Conservation (phyloP, 1,140 invertebrate genomes). For the Drosophila mayri region DNA sequence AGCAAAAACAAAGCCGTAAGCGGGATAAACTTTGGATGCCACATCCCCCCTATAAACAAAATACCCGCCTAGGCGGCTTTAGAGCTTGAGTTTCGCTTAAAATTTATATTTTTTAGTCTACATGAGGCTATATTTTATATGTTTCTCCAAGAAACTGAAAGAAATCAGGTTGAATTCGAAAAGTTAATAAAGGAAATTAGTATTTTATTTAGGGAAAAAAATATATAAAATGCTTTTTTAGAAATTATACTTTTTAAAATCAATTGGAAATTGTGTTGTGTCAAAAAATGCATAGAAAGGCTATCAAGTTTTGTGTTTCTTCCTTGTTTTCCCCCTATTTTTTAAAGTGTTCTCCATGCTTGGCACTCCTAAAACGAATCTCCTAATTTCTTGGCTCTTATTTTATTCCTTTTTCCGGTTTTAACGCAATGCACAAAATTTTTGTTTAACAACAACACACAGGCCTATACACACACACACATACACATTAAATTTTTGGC, state of each 20-base stretch:
- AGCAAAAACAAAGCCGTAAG: conserved; percentile 4
- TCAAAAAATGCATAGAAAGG: not conserved
- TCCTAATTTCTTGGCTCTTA: conserved; percentile 33
- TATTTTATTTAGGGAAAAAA: too few species aligned
- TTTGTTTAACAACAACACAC: conserved; percentile 45
- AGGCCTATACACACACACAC: conserved; percentile 16
- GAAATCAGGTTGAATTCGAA: not conserved
- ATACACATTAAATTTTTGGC: conserved; percentile 32
- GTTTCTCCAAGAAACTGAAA: conserved; percentile 9
- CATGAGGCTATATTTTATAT: conserved; percentile 8
- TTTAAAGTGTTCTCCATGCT: conserved; percentile 4
- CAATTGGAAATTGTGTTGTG: too few species aligned
- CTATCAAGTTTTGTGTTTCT: not conserved
- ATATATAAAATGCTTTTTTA: too few species aligned
- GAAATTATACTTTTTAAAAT: too few species aligned
- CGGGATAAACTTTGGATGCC: conserved; percentile 47
- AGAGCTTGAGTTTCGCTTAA: conserved; percentile 25
- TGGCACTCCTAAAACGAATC: conserved; percentile 7
- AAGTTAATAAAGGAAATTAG: too few species aligned
- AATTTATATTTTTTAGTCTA: conserved; percentile 34
- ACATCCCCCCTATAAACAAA: conserved; percentile 41
- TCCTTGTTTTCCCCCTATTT: not conserved
- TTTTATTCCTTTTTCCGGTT: conserved; percentile 30
- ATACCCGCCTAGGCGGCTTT: conserved; percentile 26
- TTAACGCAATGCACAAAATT: conserved; percentile 33